Evolutionary conservation across 2,797 vertebrate genomes (phyloP).

Genomic region (Typhlichthys eigenmanni): DNA sequence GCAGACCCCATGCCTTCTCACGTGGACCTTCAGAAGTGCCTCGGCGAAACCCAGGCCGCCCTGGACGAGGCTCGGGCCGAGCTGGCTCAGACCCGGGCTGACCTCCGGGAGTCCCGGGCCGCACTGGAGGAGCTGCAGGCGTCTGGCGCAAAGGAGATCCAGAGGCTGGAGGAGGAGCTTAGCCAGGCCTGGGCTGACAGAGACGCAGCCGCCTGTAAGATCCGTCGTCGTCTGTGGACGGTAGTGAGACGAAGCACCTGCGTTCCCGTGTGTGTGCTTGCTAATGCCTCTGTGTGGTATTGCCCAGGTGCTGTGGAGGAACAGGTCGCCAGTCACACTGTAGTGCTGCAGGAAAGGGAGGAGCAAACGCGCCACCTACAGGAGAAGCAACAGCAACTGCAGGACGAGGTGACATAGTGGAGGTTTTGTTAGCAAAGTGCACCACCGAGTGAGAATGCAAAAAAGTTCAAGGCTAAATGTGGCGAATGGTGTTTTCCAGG

Average conservation of each 20-base stretch:
- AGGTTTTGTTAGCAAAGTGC: background rate
- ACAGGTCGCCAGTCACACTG: constrained; percentile 72
- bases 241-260: background rate
- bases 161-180: constrained; percentile 76
- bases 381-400: constrained; percentile 74
- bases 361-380: constrained; percentile 70
- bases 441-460: too few relatives aligned
- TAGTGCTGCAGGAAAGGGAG: constrained; percentile 67
- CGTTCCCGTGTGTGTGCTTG: background rate
- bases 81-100: constrained; percentile 12
- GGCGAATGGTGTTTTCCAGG: constrained; percentile 60
- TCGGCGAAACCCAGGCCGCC: constrained; percentile 56
- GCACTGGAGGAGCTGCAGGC: constrained; percentile 72
- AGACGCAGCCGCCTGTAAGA: constrained; percentile 78
- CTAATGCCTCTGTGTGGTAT: constrained; percentile 9
- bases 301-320: constrained; percentile 72
- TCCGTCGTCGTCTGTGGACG: background rate
- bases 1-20: constrained; percentile 58
- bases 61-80: constrained; percentile 60
- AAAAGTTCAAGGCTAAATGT: too few relatives aligned
- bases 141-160: constrained; percentile 70
- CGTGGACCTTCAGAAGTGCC: constrained; percentile 55
- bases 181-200: constrained; percentile 76
- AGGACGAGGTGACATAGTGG: constrained; percentile 73
- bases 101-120: constrained; percentile 17